Evolutionary conservation across 2,888 invertebrate genomes (phyloP), one percentile per base, ranked within the genome.

Genomic region (Drosophila subsilvestris): DNA sequence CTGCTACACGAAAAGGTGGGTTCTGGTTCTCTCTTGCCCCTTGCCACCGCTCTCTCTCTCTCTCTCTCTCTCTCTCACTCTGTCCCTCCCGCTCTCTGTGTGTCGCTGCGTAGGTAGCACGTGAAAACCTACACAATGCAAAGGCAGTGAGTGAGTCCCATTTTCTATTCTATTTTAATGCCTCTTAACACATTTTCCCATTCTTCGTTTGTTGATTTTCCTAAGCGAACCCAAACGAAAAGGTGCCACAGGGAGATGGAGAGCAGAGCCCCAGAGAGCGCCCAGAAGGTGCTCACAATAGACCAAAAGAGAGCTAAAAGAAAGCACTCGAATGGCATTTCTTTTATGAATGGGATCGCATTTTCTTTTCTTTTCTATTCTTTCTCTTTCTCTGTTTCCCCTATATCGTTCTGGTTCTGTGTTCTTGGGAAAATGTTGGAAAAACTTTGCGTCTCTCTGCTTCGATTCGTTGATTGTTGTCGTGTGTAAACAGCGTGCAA

Each of bases 291-390:
- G 88, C 86, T 79, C 83, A 82, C 65, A 76, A 87, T 72, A 74
- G 75, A 55, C 25, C 37, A 37, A 68, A 56, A 47, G 69, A 68
- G 48, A 56, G 48, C 29, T 7, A 45, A 71, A 83, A 74, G 86
- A 83, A 86, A 80, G 88, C 78, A 75, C 71, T 74, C 74, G 82
- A 82, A 72, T 87, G 88, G 78, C 83, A 82, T 86, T 82, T 69
- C 69, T 68, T 87, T 88, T 78, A 86, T 83, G 83, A 88, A 83
- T 83, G 88, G 37, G 87, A 57, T 66, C 54, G 54, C 54, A 62
- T 62, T 69, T 50, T 69, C 60, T 68, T 69, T 47, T 69, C 56
- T 61, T 54, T 50, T 47, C 68, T 49, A 48, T 14, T n/a, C 14
- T 6, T 17, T 22, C 29, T n/a, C 20, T 27, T 12, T 54, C 42